These are phyloP conservation scores for Patella caerulea DNA, from an alignment of 2,888 invertebrate genomes.

Conservation along the genomic window DNA sequence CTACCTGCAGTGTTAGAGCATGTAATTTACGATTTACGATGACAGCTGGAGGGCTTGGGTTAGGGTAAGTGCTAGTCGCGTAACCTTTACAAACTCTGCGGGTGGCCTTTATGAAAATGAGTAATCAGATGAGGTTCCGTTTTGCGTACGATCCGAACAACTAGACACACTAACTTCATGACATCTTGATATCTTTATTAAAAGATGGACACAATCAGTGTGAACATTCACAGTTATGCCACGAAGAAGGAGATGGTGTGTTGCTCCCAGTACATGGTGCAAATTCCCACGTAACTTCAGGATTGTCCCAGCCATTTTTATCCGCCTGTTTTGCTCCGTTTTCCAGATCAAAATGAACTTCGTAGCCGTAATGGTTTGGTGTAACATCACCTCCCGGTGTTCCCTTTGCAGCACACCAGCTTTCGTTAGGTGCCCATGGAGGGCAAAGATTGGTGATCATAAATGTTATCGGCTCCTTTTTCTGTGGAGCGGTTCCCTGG, in stretches of 20 bases:
- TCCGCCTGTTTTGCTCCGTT: conserved; percentile 29
- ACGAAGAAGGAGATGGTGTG: conserved; percentile 20
- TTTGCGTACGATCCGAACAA: too few relatives aligned
- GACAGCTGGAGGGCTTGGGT: too few relatives aligned
- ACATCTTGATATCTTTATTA: too few relatives aligned
- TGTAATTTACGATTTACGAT: too few relatives aligned
- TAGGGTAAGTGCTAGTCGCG: too few relatives aligned
- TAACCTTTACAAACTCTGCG: too few relatives aligned
- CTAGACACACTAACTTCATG: too few relatives aligned
- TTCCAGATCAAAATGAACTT: conserved; percentile 44
- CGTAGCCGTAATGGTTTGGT: conserved; percentile 38
- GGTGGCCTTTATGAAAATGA: too few relatives aligned
- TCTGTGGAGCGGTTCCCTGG: conserved; percentile 37
- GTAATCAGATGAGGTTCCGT: too few relatives aligned
- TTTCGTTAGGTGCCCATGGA: conserved; percentile 43
- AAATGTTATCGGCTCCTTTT: conserved; percentile 39
- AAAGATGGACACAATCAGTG: background rate
- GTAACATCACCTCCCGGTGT: conserved; percentile 29
- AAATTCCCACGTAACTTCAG: conserved; percentile 40
- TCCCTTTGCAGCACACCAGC: conserved; percentile 52
- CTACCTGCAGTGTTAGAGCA: too few relatives aligned
- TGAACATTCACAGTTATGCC: conserved; percentile 26
- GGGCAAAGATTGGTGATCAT: conserved; percentile 60
- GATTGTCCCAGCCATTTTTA: conserved; percentile 41
- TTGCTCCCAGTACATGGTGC: conserved; percentile 27